A percentile compares a stretch with the other conserved stretches of the same genome.
phyloP scores from a whole-genome alignment of 2,797 vertebrate species.

The Sebastes umbrosus region DNA sequence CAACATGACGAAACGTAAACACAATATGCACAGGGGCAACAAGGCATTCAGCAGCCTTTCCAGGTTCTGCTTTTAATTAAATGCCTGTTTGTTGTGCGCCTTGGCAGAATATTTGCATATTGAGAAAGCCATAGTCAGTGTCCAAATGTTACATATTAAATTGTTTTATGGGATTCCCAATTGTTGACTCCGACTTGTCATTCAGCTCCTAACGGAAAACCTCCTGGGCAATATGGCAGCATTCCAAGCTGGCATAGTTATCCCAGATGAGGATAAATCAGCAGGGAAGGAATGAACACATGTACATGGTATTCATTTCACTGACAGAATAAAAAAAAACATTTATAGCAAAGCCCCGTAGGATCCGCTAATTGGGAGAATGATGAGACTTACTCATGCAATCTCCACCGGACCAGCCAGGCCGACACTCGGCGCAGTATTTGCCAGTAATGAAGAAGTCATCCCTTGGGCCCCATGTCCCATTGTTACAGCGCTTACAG shows the following conservation, averaged over 20 bases:
- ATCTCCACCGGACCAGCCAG: conserved; percentile 96
- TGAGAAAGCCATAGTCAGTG: conserved; percentile 14
- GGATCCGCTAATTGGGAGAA: background rate
- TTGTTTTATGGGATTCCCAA: conserved; percentile 39
- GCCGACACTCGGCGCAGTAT: conserved; percentile 93
- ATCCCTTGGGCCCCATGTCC: conserved; percentile 92
- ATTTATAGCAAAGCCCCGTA: background rate
- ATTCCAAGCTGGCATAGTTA: conserved; percentile 46
- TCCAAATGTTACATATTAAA: conserved; percentile 48
- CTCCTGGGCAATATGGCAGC: conserved; percentile 40
- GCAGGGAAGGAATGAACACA: conserved; percentile 12
- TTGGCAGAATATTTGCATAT: conserved; percentile 49
- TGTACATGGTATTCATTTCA: conserved; percentile 5
- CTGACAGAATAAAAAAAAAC: background rate
- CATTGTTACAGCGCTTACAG: conserved; percentile 95
- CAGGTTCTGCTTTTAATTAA: conserved; percentile 60
- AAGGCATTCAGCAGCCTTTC: conserved; percentile 5
- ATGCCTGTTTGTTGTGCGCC: conserved; percentile 30
- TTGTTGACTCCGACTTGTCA: conserved; percentile 44
- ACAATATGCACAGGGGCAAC: background rate
- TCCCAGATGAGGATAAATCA: conserved; percentile 41
- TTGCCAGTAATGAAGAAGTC: conserved; percentile 94
- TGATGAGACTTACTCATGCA: conserved; percentile 90
- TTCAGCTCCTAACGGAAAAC: conserved; percentile 42
- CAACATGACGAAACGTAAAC: conserved; percentile 28